Evolutionary conservation across 1,140 invertebrate species (phyloP), one percentile per base, ranked within the genome.

Genomic region (Drosophila simulans): DNA sequence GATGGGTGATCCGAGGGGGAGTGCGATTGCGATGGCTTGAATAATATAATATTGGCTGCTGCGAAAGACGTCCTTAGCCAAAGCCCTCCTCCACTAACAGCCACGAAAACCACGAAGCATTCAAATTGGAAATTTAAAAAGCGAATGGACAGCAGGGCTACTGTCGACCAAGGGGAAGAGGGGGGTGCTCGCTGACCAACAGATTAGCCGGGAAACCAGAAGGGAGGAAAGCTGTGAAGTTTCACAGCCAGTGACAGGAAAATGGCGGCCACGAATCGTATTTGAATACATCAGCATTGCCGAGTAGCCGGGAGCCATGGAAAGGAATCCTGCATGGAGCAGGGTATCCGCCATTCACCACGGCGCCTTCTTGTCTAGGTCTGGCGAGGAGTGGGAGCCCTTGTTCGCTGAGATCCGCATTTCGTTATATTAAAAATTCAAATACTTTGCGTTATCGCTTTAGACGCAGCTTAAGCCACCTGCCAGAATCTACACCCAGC

Each of bases 351-450:
- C n/a, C 17, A 48, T 34, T 37, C 53, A 20, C 51, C 56, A 20
- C 42, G 22, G 27, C 43, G 25, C 40, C n/a, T 34, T 57, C 12
- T 31, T 20, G 11, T 34, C 8, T 8, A 10, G 11, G 58, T 69
- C 66, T 79, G 71, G 57, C 69, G 62, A 39, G 65, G 56, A 48
- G 7, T 55, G 45, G 48, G 12, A 39, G 7, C 17, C 25, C 34
- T 58, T 58, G 72, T 51, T 78, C 70, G 56, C 35, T 60, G 76
- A 77, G 76, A 80, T 71, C 84, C 85, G 77, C 84, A 85, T 85
- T 89, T 90, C 80, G 73, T 89, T 89, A 89, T 80, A 89, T 89
- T 89, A 89, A 84, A 89, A 89, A 90, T 89, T 89, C 80, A 89
- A 89, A 89, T 90, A 89, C 81, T 90, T 59, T 76, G 73, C 85